Evolutionary conservation across 2,888 invertebrate species (phyloP).

Genomic region (Phaedon cochleariae): DNA sequence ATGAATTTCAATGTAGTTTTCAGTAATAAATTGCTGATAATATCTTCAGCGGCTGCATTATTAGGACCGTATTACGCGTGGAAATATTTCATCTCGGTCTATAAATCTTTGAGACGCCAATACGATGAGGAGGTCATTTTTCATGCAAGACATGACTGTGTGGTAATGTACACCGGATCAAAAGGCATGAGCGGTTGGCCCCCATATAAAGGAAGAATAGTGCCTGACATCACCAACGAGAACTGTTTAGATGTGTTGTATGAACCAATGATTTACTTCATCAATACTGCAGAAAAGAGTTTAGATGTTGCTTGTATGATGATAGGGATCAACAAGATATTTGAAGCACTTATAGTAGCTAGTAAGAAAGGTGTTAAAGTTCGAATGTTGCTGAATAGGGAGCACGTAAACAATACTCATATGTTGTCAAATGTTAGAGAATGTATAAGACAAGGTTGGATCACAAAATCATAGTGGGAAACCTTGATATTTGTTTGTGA

Average conservation of each 20-base stretch:
- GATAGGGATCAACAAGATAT: slow-evolving; percentile 43
- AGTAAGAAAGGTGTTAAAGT: slow-evolving; percentile 50
- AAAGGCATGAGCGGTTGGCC: slow-evolving; percentile 50
- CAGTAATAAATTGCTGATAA: slow-evolving; percentile 25
- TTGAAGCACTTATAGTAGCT: slow-evolving; percentile 46
- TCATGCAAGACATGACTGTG: slow-evolving; percentile 52
- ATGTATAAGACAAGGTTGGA: slow-evolving; percentile 44
- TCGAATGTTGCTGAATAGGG: slow-evolving; percentile 52
- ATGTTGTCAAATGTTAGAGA: slow-evolving; percentile 33
- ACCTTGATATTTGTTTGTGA: too few species aligned
- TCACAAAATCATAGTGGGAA: not conserved
- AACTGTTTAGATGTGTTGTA: slow-evolving; percentile 42
- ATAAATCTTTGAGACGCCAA: slow-evolving; percentile 37
- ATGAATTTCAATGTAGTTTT: slow-evolving; percentile 10
- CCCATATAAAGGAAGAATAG: slow-evolving; percentile 24
- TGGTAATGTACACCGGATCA: slow-evolving; percentile 48
- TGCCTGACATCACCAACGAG: slow-evolving; percentile 25
- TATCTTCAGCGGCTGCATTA: slow-evolving; percentile 33
- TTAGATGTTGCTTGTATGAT: slow-evolving; percentile 53
- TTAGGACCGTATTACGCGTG: slow-evolving; percentile 44
- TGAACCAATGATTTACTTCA: slow-evolving; percentile 53
- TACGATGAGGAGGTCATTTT: slow-evolving; percentile 45
- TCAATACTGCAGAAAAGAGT: slow-evolving; percentile 48
- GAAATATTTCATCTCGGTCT: slow-evolving; percentile 44
- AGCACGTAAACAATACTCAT: slow-evolving; percentile 37